These are phyloP conservation scores for Dermochelys coriacea DNA, from an alignment of 2,797 vertebrate species.

Conservation along the genomic window DNA sequence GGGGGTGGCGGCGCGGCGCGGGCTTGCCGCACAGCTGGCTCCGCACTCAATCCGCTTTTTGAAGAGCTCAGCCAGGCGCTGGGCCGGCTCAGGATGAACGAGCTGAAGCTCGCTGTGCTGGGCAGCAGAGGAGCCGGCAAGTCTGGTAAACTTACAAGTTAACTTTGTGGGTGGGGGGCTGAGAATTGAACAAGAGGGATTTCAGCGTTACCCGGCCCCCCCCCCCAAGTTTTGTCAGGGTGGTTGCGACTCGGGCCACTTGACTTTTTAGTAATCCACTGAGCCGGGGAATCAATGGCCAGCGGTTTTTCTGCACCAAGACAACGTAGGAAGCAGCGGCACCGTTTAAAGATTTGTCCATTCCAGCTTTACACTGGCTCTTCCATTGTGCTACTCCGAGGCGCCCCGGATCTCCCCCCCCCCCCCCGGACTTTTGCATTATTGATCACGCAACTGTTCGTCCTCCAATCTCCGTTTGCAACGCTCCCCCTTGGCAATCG, in stretches of 20 bases:
- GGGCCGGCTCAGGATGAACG: constrained; percentile 76
- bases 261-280: not conserved
- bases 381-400: not conserved
- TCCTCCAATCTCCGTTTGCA: not conserved
- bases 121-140: constrained; percentile 88
- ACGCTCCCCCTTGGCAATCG: not conserved
- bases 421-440: not conserved
- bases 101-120: constrained; percentile 86
- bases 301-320: not conserved
- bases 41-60: not conserved
- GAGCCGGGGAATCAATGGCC: not conserved
- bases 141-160: constrained; percentile 79
- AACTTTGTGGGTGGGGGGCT: not conserved
- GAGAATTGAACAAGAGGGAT: not conserved
- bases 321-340: not conserved
- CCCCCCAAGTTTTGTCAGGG: not conserved
- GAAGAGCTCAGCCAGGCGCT: not conserved
- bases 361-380: not conserved
- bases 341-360: not conserved
- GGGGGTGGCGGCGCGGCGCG: too few species aligned
- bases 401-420: accelerated
- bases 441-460: not conserved
- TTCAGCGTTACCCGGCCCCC: too few species aligned
- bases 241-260: not conserved
- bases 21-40: not conserved